Evolutionary conservation across 2,888 invertebrate genomes (phyloP).

Genomic region (Agrotis exclamationis): DNA sequence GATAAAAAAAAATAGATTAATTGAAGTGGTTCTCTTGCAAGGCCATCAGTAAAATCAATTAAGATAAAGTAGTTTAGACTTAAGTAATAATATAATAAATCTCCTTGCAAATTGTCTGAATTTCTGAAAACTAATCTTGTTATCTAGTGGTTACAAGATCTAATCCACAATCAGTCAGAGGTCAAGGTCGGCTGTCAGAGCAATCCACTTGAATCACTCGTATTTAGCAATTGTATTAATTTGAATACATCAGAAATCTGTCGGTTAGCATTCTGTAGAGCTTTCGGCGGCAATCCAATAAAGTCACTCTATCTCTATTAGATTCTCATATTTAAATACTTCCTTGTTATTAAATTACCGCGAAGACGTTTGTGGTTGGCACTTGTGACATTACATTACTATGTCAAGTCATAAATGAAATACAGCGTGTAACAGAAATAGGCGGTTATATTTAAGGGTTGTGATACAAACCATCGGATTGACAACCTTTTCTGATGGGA

Average conservation of each 20-base stretch:
- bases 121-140: background rate
- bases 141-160: background rate
- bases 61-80: background rate
- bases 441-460: background rate
- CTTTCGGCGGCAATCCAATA: constrained; percentile 52
- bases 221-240: constrained; percentile 69
- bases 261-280: constrained; percentile 51
- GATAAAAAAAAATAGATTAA: background rate
- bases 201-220: constrained; percentile 55
- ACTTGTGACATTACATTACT: background rate
- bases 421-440: background rate
- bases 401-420: background rate
- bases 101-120: background rate
- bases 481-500: background rate
- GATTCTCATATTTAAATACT: constrained; percentile 48
- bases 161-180: constrained; percentile 11
- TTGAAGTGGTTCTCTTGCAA: background rate
- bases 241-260: constrained; percentile 70
- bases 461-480: background rate
- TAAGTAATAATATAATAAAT: background rate
- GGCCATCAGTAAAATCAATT: too few species aligned
- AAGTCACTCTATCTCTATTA: constrained; percentile 41
- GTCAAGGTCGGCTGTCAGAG: constrained; percentile 22
- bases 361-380: background rate
- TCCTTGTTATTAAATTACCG: constrained; percentile 28